Evolutionary conservation across 2,797 vertebrate genomes (phyloP), one percentile per base, ranked within the genome.

Genomic region (Scleropages formosus): DNA sequence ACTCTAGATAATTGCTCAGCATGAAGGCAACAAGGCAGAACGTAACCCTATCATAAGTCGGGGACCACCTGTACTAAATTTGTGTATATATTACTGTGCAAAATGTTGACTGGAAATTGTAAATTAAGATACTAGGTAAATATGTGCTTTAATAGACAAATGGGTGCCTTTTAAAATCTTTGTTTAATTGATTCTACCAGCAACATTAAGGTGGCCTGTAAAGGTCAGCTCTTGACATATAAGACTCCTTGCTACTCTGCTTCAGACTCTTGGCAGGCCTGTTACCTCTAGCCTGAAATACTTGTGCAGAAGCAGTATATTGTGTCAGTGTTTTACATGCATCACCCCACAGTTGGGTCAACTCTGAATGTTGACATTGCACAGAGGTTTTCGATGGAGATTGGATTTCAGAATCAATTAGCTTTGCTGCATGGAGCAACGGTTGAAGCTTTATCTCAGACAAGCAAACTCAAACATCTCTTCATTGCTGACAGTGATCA

Each of bases 291-390:
- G 53, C 69, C 69, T 72, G 51, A 18, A 26, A 44, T 22, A 27
- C 62, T 66, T 51, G 22, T 58, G 62, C 39, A n/a, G 26, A 62
- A 64, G 46, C 22, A 15, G 51, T 51, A 31, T 62, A 75, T 75
- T 66, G 73, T 75, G 73, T 75, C 51, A 66, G 49, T 75, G 73
- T 66, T 66, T 66, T 75, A 75, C 63, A 75, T 75, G 73, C 73
- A 66, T 75, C 63, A 66, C n/a, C 66, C 75, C 62, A 63, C 73
- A 75, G 73, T 66, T 75, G 73, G 73, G 62, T 73, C 63, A 75
- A 66, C 73, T 75, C 73, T 75, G 63, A 75, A 75, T 75, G 49
- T 75, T 75, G 47, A 49, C 75, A 47, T 73, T 66, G 63, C 73
- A 66, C n/a, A 13, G 63, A 66, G 73, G 51, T 26, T 63, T 49